Evolutionary conservation across 2,888 invertebrate genomes (phyloP).

Genomic region (Clusia tigrina): DNA sequence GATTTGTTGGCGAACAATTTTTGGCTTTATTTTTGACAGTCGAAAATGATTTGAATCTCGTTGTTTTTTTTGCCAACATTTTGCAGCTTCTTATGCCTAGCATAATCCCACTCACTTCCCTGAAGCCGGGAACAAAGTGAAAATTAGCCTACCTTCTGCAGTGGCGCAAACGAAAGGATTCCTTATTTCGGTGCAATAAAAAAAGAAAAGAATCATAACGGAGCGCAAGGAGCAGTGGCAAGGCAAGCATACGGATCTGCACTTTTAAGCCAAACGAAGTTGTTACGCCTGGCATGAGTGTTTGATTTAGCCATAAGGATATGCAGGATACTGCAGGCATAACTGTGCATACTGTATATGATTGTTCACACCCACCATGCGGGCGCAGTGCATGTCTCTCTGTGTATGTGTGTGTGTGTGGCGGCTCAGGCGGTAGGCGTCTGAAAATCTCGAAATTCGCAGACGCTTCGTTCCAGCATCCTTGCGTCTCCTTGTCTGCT

Average conservation of each 20-base stretch:
- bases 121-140: slow-evolving; percentile 39
- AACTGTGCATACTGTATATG: slow-evolving; percentile 28
- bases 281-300: slow-evolving; percentile 7
- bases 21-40: slow-evolving; percentile 27
- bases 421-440: slow-evolving; percentile 39
- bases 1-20: background rate
- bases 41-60: slow-evolving; percentile 16
- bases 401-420: slow-evolving; percentile 22
- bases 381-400: slow-evolving; percentile 35
- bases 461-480: slow-evolving; percentile 43
- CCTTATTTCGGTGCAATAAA: background rate
- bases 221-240: background rate
- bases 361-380: slow-evolving; percentile 10
- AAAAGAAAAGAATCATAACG: background rate
- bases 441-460: slow-evolving; percentile 55
- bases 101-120: slow-evolving; percentile 15
- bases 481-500: slow-evolving; percentile 41
- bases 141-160: slow-evolving; percentile 43
- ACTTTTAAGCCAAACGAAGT: background rate
- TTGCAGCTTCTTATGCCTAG: background rate
- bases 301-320: slow-evolving; percentile 29
- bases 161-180: slow-evolving; percentile 8
- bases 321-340: slow-evolving; percentile 21
- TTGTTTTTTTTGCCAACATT: background rate
- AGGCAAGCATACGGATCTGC: no score